Percentiles rank a stretch among this genome's conserved stretches.
These are phyloP conservation scores for Acrobasis repandana DNA, from an alignment of 2,888 invertebrate genomes.

Conservation along the genomic window DNA sequence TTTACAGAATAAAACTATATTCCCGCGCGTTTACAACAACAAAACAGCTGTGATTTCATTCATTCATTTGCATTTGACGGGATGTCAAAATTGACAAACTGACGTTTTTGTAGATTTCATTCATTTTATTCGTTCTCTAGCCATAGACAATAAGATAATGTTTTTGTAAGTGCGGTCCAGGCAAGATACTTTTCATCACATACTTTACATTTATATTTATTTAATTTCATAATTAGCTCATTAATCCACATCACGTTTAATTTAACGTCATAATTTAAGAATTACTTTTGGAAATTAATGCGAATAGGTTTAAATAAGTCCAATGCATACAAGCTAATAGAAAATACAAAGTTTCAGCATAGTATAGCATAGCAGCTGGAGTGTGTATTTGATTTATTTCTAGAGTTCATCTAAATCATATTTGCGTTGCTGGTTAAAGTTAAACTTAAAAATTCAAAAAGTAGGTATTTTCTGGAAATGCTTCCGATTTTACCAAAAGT, in stretches of 20 bases:
- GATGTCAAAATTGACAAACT: background rate
- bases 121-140: constrained; percentile 4
- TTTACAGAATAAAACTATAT: background rate
- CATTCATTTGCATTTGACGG: background rate
- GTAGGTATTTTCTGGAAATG: background rate
- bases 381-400: too few relatives aligned
- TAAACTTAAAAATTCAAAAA: background rate
- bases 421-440: background rate
- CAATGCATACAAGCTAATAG: too few relatives aligned
- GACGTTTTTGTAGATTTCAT: background rate
- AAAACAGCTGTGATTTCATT: constrained; percentile 1
- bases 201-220: too few relatives aligned
- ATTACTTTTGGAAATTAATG: too few relatives aligned
- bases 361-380: too few relatives aligned
- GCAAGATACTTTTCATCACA: background rate
- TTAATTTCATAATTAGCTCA: too few relatives aligned
- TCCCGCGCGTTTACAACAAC: constrained; percentile 3
- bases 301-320: too few relatives aligned
- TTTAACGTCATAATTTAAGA: too few relatives aligned
- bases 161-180: background rate
- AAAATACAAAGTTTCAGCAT: too few relatives aligned
- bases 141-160: background rate
- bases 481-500: background rate
- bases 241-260: too few relatives aligned
- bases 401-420: too few relatives aligned